Evolutionary conservation across 2,797 vertebrate genomes (phyloP), one percentile per base, ranked within the genome.

Genomic region (Sebastiscus tertius): DNA sequence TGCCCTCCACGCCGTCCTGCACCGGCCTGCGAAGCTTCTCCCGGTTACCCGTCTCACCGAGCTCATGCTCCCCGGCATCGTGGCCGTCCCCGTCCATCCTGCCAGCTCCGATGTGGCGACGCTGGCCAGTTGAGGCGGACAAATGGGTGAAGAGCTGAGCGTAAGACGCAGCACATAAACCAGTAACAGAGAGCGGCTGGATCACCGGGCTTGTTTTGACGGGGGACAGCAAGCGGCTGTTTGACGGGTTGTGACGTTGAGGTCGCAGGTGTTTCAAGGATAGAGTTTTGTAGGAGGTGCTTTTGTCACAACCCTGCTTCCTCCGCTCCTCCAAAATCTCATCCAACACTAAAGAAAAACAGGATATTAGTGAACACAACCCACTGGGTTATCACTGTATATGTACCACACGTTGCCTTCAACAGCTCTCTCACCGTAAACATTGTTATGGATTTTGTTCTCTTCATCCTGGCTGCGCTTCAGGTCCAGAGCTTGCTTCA

Each of bases 401-500:
- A 9, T 79, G 33, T 9, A 31, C 31, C 3, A 8, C 2, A 6
- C 18, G 71, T 61, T 49, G 39, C 33, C 11, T 72, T 46, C 22
- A 55, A 16, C 39, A 58, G 62, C 24, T 58, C 63, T 64, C 93
- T 90, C 92, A 98, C 97, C 97, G 88, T 94, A 92, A 85, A 96
- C 88, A 6, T 93, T 91, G 74, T 94, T 95, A 56, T 96, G 96
- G 82, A 96, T 94, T 80, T 95, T 96, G 80, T 94, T 96, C 68
- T 97, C 96, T 69, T 97, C 95, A 7, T 92, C 94, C 81, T 95
- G 96, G 93, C 93, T 96, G 88, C 92, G 95, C 78, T 96, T 96
- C 92, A 96, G 96, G 87, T 97, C 95, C 94, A 98, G 88, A 78
- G 97, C 96, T 88, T 95, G 96, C 90, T 97, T 98, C 82, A 98